Evolutionary conservation across 2,797 vertebrate species (phyloP).

Genomic region (Trachops cirrhosus): DNA sequence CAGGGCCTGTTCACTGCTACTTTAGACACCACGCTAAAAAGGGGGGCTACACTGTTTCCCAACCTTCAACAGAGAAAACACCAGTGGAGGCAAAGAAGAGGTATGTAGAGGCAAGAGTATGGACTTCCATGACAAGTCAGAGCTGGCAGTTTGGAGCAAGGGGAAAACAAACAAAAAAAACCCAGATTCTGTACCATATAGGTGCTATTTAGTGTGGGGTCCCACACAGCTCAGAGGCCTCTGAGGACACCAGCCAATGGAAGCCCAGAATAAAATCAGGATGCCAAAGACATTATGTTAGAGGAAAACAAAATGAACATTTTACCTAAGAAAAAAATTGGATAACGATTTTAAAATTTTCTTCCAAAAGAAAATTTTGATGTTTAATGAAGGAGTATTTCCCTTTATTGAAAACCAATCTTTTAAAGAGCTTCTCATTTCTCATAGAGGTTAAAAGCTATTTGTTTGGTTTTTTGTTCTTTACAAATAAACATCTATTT

Average conservation of each 20-base stretch:
- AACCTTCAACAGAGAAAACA: background rate
- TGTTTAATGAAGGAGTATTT: conserved; percentile 10
- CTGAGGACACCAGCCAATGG: background rate
- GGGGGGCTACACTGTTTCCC: background rate
- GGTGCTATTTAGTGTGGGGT: too few species aligned
- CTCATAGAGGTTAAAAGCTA: background rate
- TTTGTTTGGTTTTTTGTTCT: background rate
- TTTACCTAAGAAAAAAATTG: background rate
- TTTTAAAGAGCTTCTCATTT: background rate
- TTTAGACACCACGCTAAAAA: background rate
- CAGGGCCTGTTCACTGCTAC: background rate
- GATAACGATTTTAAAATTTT: background rate
- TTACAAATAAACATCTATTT: background rate
- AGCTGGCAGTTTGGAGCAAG: background rate
- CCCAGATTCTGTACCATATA: background rate
- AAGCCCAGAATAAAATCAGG: background rate
- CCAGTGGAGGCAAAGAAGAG: background rate
- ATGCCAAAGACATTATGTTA: background rate
- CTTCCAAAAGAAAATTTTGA: background rate
- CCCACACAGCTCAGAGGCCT: background rate
- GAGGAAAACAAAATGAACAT: background rate
- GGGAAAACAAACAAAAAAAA: background rate
- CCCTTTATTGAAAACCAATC: background rate
- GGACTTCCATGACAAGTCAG: background rate
- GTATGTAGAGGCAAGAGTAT: background rate